phyloP scores from a whole-genome alignment of 2,113 vertebrate genomes.

The Eurypyga helias region DNA sequence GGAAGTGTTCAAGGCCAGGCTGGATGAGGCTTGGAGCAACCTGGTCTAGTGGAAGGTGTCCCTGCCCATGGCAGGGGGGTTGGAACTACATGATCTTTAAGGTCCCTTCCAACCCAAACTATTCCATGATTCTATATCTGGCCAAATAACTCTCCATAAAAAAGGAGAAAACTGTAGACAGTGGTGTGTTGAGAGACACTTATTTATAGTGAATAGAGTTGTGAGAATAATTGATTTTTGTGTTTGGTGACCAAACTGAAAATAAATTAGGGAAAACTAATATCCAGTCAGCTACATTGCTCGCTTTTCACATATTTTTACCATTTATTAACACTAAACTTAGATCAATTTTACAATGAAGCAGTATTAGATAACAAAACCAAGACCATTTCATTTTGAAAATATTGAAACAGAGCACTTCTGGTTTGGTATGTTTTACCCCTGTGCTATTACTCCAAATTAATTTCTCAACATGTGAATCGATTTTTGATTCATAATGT shows the following conservation, averaged over 20 bases:
- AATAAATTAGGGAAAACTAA: conserved; percentile 39
- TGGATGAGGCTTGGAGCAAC: too few relatives aligned
- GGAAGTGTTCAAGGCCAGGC: too few relatives aligned
- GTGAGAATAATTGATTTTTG: conserved; percentile 42
- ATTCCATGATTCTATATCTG: neutral
- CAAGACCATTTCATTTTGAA: neutral
- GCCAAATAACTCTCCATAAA: neutral
- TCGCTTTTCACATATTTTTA: neutral
- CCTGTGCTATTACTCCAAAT: neutral
- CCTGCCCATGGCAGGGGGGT: too few relatives aligned
- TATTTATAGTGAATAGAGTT: neutral
- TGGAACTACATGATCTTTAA: too few relatives aligned
- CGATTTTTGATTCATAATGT: conserved; percentile 36
- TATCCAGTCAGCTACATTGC: neutral
- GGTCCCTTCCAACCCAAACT: too few relatives aligned
- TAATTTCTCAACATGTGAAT: neutral
- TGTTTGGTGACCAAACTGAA: conserved; percentile 23
- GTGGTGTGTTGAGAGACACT: neutral
- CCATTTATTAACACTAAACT: conserved; percentile 22
- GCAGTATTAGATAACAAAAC: neutral
- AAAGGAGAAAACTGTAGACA: neutral
- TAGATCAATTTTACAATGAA: conserved; percentile 35
- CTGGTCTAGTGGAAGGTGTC: too few relatives aligned
- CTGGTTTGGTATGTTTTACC: neutral
- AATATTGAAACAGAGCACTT: neutral